Evolutionary conservation across 2,797 vertebrate genomes (phyloP).

Genomic region (Micromesistius poutassou): DNA sequence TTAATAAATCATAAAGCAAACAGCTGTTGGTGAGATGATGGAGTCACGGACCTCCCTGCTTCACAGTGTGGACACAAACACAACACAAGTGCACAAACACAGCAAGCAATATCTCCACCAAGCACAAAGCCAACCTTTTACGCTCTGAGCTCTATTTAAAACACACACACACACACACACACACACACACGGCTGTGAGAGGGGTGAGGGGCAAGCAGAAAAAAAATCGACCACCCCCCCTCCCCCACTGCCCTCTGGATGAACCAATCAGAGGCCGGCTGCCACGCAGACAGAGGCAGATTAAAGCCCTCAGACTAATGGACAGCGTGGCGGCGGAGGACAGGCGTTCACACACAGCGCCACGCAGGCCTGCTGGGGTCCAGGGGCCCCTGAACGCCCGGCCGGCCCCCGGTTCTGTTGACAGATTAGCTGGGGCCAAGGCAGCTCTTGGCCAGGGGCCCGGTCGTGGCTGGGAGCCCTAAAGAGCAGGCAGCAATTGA

Average conservation of each 20-base stretch:
- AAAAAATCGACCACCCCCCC: no score
- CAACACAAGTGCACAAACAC: no score
- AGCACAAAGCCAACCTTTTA: no score
- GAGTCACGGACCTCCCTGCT: no score
- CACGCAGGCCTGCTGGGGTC: conserved; percentile 53
- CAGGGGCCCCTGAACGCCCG: conserved; percentile 70
- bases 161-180: not conserved
- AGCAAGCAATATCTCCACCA: no score
- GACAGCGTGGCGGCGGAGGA: conserved; percentile 61
- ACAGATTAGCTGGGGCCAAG: conserved; percentile 71
- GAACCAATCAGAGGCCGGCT: conserved; percentile 65
- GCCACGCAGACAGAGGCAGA: conserved; percentile 66
- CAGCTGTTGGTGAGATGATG: no score
- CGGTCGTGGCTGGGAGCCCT: conserved; percentile 67
- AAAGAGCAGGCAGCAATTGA: conserved; percentile 67
- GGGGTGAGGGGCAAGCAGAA: not conserved
- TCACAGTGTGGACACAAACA: no score
- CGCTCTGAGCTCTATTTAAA: no score
- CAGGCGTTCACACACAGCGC: conserved; percentile 61
- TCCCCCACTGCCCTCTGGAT: conserved; percentile 45
- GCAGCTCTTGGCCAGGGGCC: conserved; percentile 66
- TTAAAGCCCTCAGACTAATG: conserved; percentile 72
- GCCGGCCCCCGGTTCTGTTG: conserved; percentile 57
- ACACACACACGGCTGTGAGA: not conserved
- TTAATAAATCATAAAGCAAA: no score